Conservation (phyloP, 2,888 invertebrate species). For the Villa cingulata region DNA sequence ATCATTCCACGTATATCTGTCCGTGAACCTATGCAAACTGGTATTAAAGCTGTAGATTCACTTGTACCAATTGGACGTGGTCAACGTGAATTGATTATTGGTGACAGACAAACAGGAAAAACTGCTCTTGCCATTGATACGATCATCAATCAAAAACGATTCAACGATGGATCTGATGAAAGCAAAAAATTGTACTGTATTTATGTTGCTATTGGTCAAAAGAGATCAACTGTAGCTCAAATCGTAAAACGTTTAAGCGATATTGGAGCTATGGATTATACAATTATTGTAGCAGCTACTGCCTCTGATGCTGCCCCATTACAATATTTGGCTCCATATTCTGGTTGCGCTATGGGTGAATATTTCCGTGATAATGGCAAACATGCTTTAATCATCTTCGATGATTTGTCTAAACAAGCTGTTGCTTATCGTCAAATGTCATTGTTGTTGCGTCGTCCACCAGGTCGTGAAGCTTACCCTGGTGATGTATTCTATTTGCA, state of each 20-base stretch:
- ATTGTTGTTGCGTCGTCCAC: slow-evolving; percentile 94
- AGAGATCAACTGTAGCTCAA: slow-evolving; percentile 97
- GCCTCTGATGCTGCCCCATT: slow-evolving; percentile 99
- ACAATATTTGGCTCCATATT: slow-evolving; percentile 98
- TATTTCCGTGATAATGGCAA: slow-evolving; percentile 98
- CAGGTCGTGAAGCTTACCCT: slow-evolving; percentile 99
- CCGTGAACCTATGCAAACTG: slow-evolving; percentile 99
- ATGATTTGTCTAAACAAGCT: slow-evolving; percentile 98
- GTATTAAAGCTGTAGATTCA: slow-evolving; percentile 98
- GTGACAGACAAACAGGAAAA: slow-evolving; percentile 98
- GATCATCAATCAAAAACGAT: slow-evolving; percentile 98
- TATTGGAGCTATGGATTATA: slow-evolving; percentile 87
- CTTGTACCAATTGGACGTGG: slow-evolving; percentile 98
- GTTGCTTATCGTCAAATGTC: slow-evolving; percentile 99
- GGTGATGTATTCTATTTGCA: slow-evolving; percentile 99
- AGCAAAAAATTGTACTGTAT: slow-evolving; percentile 99
- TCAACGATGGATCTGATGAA: slow-evolving; percentile 91
- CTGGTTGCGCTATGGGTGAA: slow-evolving; percentile 99
- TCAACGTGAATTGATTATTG: slow-evolving; percentile 99
- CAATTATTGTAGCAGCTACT: slow-evolving; percentile 95
- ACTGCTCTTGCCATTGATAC: slow-evolving; percentile 98
- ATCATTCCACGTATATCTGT: slow-evolving; percentile 99
- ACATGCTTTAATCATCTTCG: slow-evolving; percentile 98
- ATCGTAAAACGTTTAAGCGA: slow-evolving; percentile 89
- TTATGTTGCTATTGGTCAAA: slow-evolving; percentile 98